These are phyloP conservation scores for Mobula hypostoma DNA, from an alignment of 2,113 vertebrate genomes.

Conservation along the genomic window DNA sequence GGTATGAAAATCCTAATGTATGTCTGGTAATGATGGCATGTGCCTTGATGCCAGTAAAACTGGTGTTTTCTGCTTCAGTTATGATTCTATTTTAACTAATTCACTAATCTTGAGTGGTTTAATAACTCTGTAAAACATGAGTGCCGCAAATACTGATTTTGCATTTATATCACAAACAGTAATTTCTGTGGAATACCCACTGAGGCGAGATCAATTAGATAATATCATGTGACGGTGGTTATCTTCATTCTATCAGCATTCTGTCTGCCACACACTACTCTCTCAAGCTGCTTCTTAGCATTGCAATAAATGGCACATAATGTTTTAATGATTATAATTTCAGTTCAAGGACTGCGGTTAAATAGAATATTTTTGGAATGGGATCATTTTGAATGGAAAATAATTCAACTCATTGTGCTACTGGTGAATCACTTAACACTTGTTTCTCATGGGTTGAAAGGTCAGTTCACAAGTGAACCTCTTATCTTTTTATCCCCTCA, in stretches of 20 bases:
- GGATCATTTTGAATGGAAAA: constrained; percentile 26
- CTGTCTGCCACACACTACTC: not conserved
- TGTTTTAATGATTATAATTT: not conserved
- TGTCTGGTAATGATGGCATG: no score
- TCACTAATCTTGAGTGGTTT: not conserved
- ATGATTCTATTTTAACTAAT: not conserved
- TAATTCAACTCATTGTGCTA: constrained; percentile 3
- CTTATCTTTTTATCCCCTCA: not conserved
- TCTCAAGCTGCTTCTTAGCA: not conserved
- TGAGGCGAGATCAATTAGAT: not conserved
- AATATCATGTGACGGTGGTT: not conserved
- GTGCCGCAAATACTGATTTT: not conserved
- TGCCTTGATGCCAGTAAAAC: no score
- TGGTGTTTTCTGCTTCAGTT: not conserved
- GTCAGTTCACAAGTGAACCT: not conserved
- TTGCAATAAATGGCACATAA: not conserved
- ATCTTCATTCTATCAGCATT: constrained; percentile 13
- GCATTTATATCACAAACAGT: not conserved
- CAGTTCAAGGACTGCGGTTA: not conserved
- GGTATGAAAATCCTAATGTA: no score
- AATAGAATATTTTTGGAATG: not conserved
- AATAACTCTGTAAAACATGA: not conserved
- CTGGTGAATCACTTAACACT: not conserved
- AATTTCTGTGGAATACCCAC: not conserved
- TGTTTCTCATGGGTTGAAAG: not conserved